phyloP scores from a whole-genome alignment of 2,888 invertebrate species.

The Ormyrus nitidulus region DNA sequence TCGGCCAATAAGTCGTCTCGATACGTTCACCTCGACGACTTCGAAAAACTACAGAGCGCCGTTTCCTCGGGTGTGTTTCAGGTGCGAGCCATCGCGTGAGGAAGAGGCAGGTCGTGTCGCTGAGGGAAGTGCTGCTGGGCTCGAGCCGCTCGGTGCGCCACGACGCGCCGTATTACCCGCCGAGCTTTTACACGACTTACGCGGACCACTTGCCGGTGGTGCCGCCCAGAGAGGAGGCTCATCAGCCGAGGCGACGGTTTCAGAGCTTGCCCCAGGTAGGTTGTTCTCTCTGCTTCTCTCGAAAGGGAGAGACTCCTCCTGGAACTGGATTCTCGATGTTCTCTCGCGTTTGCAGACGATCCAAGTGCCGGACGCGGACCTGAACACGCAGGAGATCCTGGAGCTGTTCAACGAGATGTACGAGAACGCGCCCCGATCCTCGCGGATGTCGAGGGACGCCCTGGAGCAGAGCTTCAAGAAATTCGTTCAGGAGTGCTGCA shows the following conservation, averaged over 20 bases:
- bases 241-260: neutral
- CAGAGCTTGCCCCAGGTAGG: slow-evolving; percentile 17
- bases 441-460: slow-evolving; percentile 47
- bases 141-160: slow-evolving; percentile 30
- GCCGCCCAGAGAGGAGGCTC: neutral
- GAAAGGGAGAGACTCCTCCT: too few relatives aligned
- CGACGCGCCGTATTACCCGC: slow-evolving; percentile 4
- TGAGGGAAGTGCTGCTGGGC: slow-evolving; percentile 33
- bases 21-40: too few relatives aligned
- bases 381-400: slow-evolving; percentile 57
- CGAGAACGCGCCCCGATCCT: slow-evolving; percentile 57
- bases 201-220: neutral
- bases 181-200: neutral
- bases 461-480: slow-evolving; percentile 17
- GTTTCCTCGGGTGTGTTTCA: neutral
- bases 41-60: too few relatives aligned
- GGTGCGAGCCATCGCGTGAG: neutral
- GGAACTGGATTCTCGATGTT: neutral
- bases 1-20: too few relatives aligned
- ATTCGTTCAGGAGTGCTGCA: slow-evolving; percentile 58
- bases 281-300: neutral
- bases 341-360: neutral
- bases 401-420: slow-evolving; percentile 60
- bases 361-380: slow-evolving; percentile 49
- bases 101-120: slow-evolving; percentile 39